Evolutionary conservation across 2,797 vertebrate genomes (phyloP).

Genomic region (Sorex maritimensis): DNA sequence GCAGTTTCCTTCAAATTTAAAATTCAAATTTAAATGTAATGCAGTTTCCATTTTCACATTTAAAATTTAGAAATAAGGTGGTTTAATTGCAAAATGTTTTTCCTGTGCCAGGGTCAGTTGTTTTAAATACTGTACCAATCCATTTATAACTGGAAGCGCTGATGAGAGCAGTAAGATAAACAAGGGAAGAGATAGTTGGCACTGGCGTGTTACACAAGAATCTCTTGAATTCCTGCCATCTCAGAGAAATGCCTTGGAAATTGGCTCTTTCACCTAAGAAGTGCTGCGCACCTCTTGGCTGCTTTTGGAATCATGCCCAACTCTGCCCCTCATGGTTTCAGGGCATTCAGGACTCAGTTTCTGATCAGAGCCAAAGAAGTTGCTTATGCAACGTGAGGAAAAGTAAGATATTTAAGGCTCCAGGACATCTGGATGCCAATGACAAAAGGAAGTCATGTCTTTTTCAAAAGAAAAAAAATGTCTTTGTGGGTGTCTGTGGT

Average conservation of each 20-base stretch:
- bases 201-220: neutral
- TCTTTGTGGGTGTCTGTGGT: neutral
- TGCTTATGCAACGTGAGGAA: neutral
- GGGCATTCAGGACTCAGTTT: slow-evolving; percentile 26
- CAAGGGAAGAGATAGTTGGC: neutral
- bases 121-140: neutral
- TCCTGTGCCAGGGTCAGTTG: neutral
- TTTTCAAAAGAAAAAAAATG: neutral
- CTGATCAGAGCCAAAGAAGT: neutral
- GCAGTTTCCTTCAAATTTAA: too few relatives aligned
- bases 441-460: neutral
- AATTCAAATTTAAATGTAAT: neutral
- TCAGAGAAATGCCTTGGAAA: neutral
- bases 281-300: neutral
- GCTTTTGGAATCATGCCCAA: slow-evolving; percentile 20
- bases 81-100: slow-evolving; percentile 13
- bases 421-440: neutral
- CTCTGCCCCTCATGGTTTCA: neutral
- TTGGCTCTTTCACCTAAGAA: neutral
- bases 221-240: neutral
- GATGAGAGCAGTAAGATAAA: neutral
- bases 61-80: slow-evolving; percentile 12
- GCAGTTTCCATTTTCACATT: neutral
- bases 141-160: neutral
- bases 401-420: neutral